Conservation (phyloP, 2,888 invertebrate genomes). For the Mimachlamys varia region DNA sequence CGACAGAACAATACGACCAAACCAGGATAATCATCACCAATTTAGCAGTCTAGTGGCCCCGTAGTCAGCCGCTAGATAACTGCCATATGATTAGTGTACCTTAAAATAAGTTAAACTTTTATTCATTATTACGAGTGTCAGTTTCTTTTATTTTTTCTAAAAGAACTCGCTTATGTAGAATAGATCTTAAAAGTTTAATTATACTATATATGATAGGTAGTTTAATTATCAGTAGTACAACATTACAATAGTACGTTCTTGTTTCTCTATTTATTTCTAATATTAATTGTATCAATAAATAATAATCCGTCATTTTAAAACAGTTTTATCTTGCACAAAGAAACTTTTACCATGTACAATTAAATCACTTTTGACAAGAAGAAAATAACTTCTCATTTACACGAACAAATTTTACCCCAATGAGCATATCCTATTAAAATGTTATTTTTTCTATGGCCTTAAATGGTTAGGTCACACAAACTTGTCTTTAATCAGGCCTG, state of each 20-base stretch:
- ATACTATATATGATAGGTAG: too few relatives aligned
- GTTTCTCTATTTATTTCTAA: too few relatives aligned
- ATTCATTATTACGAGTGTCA: neutral
- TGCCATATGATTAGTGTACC: neutral
- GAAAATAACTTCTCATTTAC: conserved; percentile 32
- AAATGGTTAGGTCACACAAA: neutral
- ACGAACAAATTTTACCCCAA: neutral
- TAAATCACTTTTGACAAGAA: conserved; percentile 40
- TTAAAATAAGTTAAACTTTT: neutral
- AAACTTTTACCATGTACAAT: neutral
- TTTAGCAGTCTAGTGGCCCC: neutral
- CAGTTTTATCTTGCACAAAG: neutral
- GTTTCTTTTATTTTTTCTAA: neutral
- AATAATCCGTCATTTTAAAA: too few relatives aligned
- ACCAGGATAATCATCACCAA: neutral
- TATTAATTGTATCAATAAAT: too few relatives aligned
- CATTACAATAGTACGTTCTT: too few relatives aligned
- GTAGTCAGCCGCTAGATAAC: neutral
- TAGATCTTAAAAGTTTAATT: too few relatives aligned
- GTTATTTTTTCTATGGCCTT: neutral
- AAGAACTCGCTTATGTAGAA: neutral
- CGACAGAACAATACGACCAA: neutral
- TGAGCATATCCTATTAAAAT: neutral
- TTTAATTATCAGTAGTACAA: too few relatives aligned
- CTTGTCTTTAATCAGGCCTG: neutral